Evolutionary conservation across 2,113 vertebrate genomes (phyloP), one percentile per base, ranked within the genome.

Genomic region (Sprattus sprattus): DNA sequence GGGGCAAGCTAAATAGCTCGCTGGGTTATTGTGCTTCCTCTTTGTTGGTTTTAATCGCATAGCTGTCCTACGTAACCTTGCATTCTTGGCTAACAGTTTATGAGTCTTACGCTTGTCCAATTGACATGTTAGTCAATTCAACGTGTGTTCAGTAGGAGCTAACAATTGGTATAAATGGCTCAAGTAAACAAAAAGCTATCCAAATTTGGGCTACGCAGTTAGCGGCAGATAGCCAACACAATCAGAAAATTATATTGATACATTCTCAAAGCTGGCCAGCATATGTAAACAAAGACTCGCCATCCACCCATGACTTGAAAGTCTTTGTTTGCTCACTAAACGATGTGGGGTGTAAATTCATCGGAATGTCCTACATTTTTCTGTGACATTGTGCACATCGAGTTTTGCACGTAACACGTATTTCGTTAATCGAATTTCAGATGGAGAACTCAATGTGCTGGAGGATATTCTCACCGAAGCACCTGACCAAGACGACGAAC

Each of bases 381-480:
- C 16, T 20, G 3, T 60, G 54, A 18, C 18, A 22, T 5, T 60
- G 6, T 60, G 18, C 6, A 20, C 4, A 60, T 20, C 4, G 7
- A 7, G 20, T n/a, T 60, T 22, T 60, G 54, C 1, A 20, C 18
- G 13, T 78, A 16, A 78, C 9, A 32, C 4, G 20, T 15, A 39
- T 39, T 78, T 75, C 44, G 10, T 16, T 78, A 1, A 16, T 54
- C 6, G 89, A 6, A 88, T 93, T 95, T 86, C 91, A 99, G 98
- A 99, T 88, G 97, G 98, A 88, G 98, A 99, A 87, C 93, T 99
- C 45, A 99, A 98, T 50, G 98, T 99, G 87, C 92, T 99, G 86
- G 98, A 99, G 94, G 98, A 99, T 92, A 96, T 99, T 92, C 94
- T 99, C 92, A 99, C 98, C 83, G 98, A 99, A 94, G 97, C 97